A percentile compares a stretch with the other conserved stretches of the same genome.
These are phyloP conservation scores for Antheraea pernyi DNA, from an alignment of 1,140 invertebrate genomes.

Conservation along the genomic window DNA sequence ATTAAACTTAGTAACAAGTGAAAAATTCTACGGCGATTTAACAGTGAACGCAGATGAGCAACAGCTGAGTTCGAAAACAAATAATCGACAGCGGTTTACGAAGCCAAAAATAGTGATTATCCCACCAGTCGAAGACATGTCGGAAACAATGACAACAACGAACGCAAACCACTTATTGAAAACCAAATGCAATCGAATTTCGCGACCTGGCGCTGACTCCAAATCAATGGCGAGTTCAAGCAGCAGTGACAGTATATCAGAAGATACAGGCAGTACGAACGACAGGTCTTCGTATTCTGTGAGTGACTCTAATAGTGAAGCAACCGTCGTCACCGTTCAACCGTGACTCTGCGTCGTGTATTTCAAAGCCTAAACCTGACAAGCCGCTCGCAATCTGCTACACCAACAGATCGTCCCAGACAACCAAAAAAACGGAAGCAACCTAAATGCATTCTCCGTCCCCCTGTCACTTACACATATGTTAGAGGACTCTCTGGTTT, in stretches of 20 bases:
- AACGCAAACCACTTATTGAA: slow-evolving; percentile 81
- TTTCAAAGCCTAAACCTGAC: slow-evolving; percentile 84
- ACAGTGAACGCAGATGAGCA: slow-evolving; percentile 44
- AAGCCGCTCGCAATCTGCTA: slow-evolving; percentile 82
- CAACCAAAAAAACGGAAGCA: slow-evolving; percentile 81
- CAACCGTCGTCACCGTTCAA: slow-evolving; percentile 81
- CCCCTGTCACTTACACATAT: slow-evolving; percentile 88
- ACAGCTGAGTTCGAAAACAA: slow-evolving; percentile 41
- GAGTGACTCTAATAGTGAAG: slow-evolving; percentile 81
- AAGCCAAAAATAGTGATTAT: slow-evolving; percentile 73
- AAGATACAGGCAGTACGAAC: slow-evolving; percentile 61
- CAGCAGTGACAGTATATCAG: slow-evolving; percentile 74
- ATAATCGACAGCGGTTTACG: slow-evolving; percentile 49
- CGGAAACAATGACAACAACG: slow-evolving; percentile 59
- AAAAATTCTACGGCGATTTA: slow-evolving; percentile 52
- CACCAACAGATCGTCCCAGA: slow-evolving; percentile 73
- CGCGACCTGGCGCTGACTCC: slow-evolving; percentile 75
- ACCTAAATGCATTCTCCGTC: slow-evolving; percentile 85
- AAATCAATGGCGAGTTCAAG: slow-evolving; percentile 81
- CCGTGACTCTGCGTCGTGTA: slow-evolving; percentile 84
- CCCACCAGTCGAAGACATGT: slow-evolving; percentile 69
- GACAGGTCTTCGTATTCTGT: slow-evolving; percentile 78
- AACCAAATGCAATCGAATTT: slow-evolving; percentile 80
- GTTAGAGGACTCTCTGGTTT: slow-evolving; percentile 88
- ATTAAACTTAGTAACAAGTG: slow-evolving; percentile 54